phyloP scores from a whole-genome alignment of 2,113 vertebrate species.

The Apodemus sylvaticus region DNA sequence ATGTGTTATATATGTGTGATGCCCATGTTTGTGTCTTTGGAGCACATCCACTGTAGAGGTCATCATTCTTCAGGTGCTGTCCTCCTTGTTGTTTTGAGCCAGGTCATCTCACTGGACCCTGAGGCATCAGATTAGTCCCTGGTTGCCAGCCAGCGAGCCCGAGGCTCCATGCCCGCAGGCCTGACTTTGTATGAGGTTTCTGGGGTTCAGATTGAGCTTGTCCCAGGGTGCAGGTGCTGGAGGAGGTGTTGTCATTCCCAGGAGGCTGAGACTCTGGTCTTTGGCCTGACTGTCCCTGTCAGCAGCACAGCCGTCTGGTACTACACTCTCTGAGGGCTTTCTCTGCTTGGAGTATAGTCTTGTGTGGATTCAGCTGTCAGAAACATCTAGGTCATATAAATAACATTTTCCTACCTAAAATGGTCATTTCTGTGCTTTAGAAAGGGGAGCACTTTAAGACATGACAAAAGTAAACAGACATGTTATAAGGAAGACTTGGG shows the following conservation, averaged over 20 bases:
- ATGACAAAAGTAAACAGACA: slow-evolving; percentile 24
- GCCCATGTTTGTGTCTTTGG: background rate
- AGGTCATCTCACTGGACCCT: background rate
- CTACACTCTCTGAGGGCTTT: background rate
- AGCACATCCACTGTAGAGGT: too few species aligned
- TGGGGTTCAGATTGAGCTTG: background rate
- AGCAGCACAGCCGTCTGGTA: background rate
- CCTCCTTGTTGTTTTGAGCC: background rate
- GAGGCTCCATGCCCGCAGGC: background rate
- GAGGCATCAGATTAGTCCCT: background rate
- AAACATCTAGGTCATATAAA: background rate
- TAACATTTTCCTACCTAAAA: background rate
- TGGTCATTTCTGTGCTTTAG: background rate
- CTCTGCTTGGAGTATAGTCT: background rate
- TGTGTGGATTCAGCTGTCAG: background rate
- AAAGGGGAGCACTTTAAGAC: background rate
- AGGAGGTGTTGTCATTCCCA: background rate
- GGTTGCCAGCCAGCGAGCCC: background rate
- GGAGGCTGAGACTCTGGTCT: background rate
- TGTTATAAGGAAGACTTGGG: background rate
- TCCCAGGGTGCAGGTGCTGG: background rate
- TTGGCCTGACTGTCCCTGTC: background rate
- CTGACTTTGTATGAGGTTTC: background rate
- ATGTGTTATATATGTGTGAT: background rate
- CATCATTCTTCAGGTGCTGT: background rate